Percentiles rank a stretch among this genome's conserved stretches.
These are phyloP conservation scores for Brachyptera risi DNA, from an alignment of 2,888 invertebrate species.

Conservation along the genomic window DNA sequence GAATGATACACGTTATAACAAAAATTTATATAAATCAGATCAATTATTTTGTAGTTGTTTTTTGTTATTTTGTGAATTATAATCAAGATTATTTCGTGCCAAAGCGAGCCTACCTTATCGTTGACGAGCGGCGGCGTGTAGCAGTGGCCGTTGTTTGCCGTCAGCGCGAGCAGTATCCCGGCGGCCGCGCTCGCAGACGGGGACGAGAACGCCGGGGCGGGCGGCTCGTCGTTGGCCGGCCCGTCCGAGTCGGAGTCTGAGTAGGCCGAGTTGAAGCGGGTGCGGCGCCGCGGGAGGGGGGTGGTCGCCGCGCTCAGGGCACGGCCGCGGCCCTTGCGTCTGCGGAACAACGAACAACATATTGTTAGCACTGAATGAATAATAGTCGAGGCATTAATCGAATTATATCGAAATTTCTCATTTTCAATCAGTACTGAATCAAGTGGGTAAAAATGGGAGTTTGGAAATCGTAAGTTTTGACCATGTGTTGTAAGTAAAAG, in stretches of 20 bases:
- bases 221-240: not conserved
- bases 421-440: too few species aligned
- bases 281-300: slow-evolving; percentile 53
- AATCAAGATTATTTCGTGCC: too few species aligned
- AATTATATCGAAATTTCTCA: too few species aligned
- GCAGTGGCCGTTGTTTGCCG: slow-evolving; percentile 38
- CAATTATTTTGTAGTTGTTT: too few species aligned
- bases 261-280: slow-evolving; percentile 71
- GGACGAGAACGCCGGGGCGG: not conserved
- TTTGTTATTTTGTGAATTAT: too few species aligned
- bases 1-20: too few species aligned
- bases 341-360: not conserved
- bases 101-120: slow-evolving; percentile 2
- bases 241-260: slow-evolving; percentile 65
- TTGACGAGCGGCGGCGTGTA: not conserved
- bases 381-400: too few species aligned
- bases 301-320: slow-evolving; percentile 54
- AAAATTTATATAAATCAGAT: too few species aligned
- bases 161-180: slow-evolving; percentile 51
- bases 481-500: too few species aligned
- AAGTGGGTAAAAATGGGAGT: too few species aligned
- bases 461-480: too few species aligned
- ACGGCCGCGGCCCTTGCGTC: slow-evolving; percentile 57
- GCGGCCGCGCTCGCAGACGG: not conserved
- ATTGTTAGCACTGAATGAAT: not conserved